Base-by-base conservation (phyloP, 2,888 invertebrate species). In the Morpho achilles region DNA sequence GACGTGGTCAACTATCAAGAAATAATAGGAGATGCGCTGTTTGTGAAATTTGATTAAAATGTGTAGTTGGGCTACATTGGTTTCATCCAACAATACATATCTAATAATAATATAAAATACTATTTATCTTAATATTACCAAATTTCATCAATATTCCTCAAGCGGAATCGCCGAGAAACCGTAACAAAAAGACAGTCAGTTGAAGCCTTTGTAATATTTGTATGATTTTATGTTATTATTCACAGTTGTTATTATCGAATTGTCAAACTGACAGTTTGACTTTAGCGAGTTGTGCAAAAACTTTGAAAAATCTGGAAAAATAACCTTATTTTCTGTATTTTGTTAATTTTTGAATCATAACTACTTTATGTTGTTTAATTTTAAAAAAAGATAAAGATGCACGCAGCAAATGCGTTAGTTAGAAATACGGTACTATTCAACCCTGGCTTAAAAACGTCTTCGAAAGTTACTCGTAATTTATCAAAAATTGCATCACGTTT, bases 401-500 rank as follows among this genome's bases (percentile, higher is more conserved):
- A 88, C 67, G 80, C 82, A 45, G 86, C 85, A 46, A 83, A 80
- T 69, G 67, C 74, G 67, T 69, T 90, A 62, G 69, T 88, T 60
- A 75, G 85, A 62, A 87, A 81, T 64, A 74, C 80, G 48, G 71
- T 84, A 49, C 67, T 84, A 48, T 72, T 69, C 39, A 78, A 79
- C 66, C 77, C 84, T 2, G 84, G 82, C 56, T 69, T 87, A 53
- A 84, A 80, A 70, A 74, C 76, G 8, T 67, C 71, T 1, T 71
- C 75, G 58, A 76, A 77, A 60, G 67, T 86, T 50, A 70, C 79
- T 66, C 82, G 82, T 59, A 84, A 79, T 82, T 69, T 82, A 66
- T 70, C 78, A n/a, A 85, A 82, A 82, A 75, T 88, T 88, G 86
- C 88, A 87, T 89, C 87, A 84, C 76, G 77, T 64, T 76, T 65